phyloP scores from a whole-genome alignment of 64 coral and sea anemone genomes.

The Dendronephthya gigantea region DNA sequence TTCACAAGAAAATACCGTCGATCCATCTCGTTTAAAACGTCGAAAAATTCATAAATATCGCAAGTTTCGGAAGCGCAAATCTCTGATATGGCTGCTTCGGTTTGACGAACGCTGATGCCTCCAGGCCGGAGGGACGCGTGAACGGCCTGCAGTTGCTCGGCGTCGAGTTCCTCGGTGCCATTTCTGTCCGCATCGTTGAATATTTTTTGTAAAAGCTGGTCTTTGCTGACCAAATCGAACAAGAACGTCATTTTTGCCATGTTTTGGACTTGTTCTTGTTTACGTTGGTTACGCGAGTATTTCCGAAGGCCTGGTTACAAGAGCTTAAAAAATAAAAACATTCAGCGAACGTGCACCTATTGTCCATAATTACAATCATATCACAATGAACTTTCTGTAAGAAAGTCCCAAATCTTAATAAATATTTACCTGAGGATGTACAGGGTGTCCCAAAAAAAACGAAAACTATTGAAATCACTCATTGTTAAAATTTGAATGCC shows the following conservation, averaged over 20 bases:
- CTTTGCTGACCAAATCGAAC: constrained; percentile 68
- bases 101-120: constrained; percentile 74
- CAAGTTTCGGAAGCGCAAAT: constrained; percentile 82
- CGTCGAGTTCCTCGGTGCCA: constrained; percentile 65
- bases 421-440: no score
- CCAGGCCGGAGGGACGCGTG: constrained; percentile 63
- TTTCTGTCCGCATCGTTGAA: constrained; percentile 61
- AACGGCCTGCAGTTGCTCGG: constrained; percentile 62
- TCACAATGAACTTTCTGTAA: no score
- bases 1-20: constrained; percentile 83
- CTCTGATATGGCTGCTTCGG: constrained; percentile 56
- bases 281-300: not conserved
- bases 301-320: not conserved
- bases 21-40: constrained; percentile 98
- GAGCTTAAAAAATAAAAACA: not conserved
- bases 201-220: constrained; percentile 46
- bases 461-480: no score
- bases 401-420: no score
- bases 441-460: no score
- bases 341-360: no score
- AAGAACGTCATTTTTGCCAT: constrained; percentile 65
- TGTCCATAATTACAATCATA: no score
- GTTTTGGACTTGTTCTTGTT: constrained; percentile 21
- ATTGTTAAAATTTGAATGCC: no score
- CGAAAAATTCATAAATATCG: constrained; percentile 69